Conservation (phyloP, 1,140 invertebrate genomes). For the Diabrotica undecimpunctata region DNA sequence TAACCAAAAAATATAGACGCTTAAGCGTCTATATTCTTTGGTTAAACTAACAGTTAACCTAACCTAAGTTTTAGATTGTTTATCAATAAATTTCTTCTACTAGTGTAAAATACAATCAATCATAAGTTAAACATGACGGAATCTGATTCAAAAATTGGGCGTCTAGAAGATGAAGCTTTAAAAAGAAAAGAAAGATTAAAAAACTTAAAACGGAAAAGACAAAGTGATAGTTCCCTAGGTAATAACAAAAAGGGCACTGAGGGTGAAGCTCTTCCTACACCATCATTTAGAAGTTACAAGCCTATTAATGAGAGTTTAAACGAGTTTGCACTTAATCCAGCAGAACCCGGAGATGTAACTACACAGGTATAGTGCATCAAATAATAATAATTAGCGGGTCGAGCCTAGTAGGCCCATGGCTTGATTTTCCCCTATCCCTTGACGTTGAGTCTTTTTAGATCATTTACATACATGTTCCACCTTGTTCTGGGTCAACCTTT, state of each 20-base stretch:
- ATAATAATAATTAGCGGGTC: too few relatives aligned
- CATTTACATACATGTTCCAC: too few relatives aligned
- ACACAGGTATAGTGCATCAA: constrained; percentile 63
- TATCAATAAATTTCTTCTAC: too few relatives aligned
- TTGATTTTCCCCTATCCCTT: too few relatives aligned
- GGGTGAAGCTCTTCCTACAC: constrained; percentile 54
- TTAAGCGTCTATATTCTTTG: too few relatives aligned
- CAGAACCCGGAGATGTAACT: constrained; percentile 73
- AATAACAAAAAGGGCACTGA: constrained; percentile 34
- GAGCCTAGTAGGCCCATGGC: too few relatives aligned
- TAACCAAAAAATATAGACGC: too few relatives aligned
- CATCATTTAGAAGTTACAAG: constrained; percentile 86
- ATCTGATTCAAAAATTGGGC: constrained; percentile 5
- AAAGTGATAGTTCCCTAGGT: constrained; percentile 37
- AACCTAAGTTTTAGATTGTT: too few relatives aligned
- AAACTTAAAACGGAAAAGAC: constrained; percentile 65
- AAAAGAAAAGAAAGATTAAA: constrained; percentile 76
- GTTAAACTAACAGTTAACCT: too few relatives aligned
- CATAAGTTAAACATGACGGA: not conserved
- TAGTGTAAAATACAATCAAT: too few relatives aligned
- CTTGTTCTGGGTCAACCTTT: too few relatives aligned
- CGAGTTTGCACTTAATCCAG: constrained; percentile 63
- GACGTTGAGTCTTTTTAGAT: too few relatives aligned
- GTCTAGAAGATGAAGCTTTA: constrained; percentile 70
- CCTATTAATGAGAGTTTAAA: constrained; percentile 78